A percentile compares a stretch with the other conserved stretches of the same genome.
Evolutionary conservation across 1,140 invertebrate genomes (phyloP).

Genomic region (Drosophila serrata): DNA sequence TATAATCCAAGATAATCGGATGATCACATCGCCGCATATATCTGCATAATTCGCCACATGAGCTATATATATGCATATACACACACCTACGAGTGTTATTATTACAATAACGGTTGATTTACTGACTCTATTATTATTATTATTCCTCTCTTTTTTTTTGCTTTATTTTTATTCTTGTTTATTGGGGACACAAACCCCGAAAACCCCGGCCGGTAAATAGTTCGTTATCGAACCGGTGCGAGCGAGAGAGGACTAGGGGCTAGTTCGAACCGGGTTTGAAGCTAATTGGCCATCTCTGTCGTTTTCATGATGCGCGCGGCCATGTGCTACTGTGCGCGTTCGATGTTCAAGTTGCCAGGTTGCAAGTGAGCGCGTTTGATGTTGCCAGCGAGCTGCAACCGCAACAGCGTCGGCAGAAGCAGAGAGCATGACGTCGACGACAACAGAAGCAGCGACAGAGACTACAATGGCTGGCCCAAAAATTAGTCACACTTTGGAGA

Average conservation of each 20-base stretch:
- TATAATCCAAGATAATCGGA: slow-evolving; percentile 65
- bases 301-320: slow-evolving; percentile 45
- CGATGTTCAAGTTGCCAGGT: slow-evolving; percentile 2
- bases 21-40: slow-evolving; percentile 33
- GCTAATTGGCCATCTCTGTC: slow-evolving; percentile 44
- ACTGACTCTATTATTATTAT: slow-evolving; percentile 26
- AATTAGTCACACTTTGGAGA: neutral
- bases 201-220: slow-evolving; percentile 20
- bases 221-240: slow-evolving; percentile 34
- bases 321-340: neutral
- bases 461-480: neutral
- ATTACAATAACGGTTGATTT: slow-evolving; percentile 39
- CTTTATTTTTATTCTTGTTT: slow-evolving; percentile 20
- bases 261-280: neutral
- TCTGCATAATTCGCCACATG: slow-evolving; percentile 42
- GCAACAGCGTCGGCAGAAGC: slow-evolving; percentile 35
- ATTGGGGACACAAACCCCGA: slow-evolving; percentile 70
- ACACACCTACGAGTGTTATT: neutral
- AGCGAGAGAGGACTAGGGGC: slow-evolving; percentile 1
- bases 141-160: neutral
- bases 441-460: slow-evolving; percentile 12
- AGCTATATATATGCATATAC: neutral
- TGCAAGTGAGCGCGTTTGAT: slow-evolving; percentile 17
- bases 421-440: slow-evolving; percentile 5
- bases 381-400: slow-evolving; percentile 20